Base-by-base conservation (phyloP, 2,113 vertebrate species). In the Phocoena phocoena region DNA sequence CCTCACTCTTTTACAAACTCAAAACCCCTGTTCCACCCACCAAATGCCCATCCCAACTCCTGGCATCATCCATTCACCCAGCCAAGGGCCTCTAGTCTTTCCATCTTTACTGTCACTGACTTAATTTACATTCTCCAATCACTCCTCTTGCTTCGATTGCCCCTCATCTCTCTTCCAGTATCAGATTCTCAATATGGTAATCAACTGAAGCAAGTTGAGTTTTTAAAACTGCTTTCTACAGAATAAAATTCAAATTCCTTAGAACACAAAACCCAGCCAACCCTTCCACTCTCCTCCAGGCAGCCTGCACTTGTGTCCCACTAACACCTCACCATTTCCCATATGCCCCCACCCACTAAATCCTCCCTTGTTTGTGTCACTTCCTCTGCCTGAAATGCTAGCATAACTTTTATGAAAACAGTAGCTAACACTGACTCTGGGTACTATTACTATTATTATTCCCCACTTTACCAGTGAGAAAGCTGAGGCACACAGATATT, bases 161-260 rank as follows among this genome's bases (percentile, higher is more conserved):
- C 44, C 23, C 62, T 5, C 36, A n/a, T 67, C 38, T 28, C 28
- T 65, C 38, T 74, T 38, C 21, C 44, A 67, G 65, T 33, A 62
- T 63, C 15, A 70, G 11, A 90, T 17, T 38, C 68, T 87, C 63
- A 60, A 63, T 5, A 44, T 11, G 17, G 58, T 94, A 17, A 73
- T 91, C 73, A 95, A 28, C 17, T 65, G 47, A 93, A 41, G 67
- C 8, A 92, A 71, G 31, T 7, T 33, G 50, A 55, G 77, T 58
- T 91, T 95, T 74, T 1, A 12, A 68, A 85, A 67, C 60, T 83
- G 33, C 21, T 91, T 68, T 90, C 79, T 63, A 41, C 0, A 8
- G 44, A 84, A 62, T 47, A 90, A 96, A 81, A 83, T 14, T 63
- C 53, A 67, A 60, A 77, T 74, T 79, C 92, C 88, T 83, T 55